Evolutionary conservation across 2,113 vertebrate genomes (phyloP).

Genomic region (Clupea harengus): DNA sequence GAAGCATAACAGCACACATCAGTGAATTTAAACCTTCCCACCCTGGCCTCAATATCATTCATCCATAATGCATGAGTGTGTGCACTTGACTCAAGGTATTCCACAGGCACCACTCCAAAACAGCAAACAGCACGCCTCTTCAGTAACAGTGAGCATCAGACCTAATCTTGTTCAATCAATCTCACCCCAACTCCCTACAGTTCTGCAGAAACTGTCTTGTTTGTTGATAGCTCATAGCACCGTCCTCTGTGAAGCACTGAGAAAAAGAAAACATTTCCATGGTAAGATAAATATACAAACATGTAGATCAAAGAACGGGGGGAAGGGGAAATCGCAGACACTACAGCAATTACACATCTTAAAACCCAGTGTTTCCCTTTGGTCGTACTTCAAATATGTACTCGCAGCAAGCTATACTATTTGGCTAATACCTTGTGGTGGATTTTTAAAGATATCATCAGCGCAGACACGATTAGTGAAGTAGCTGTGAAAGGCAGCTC

Average conservation of each 20-base stretch:
- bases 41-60: not conserved
- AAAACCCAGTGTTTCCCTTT: not conserved
- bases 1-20: not conserved
- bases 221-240: not conserved
- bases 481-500: no score
- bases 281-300: not conserved
- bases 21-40: no score
- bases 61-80: not conserved
- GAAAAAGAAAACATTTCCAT: not conserved
- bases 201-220: not conserved
- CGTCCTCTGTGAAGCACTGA: not conserved
- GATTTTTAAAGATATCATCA: not conserved
- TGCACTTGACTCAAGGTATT: not conserved
- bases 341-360: not conserved
- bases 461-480: no score
- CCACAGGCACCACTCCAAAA: not conserved
- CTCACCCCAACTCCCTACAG: not conserved
- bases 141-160: not conserved
- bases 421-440: not conserved
- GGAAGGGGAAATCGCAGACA: not conserved
- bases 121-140: not conserved
- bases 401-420: not conserved
- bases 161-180: slow-evolving; percentile 10
- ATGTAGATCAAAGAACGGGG: not conserved
- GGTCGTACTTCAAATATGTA: not conserved